These are phyloP conservation scores for Pseudochaenichthys georgianus DNA, from an alignment of 2,797 vertebrate genomes.

Conservation along the genomic window DNA sequence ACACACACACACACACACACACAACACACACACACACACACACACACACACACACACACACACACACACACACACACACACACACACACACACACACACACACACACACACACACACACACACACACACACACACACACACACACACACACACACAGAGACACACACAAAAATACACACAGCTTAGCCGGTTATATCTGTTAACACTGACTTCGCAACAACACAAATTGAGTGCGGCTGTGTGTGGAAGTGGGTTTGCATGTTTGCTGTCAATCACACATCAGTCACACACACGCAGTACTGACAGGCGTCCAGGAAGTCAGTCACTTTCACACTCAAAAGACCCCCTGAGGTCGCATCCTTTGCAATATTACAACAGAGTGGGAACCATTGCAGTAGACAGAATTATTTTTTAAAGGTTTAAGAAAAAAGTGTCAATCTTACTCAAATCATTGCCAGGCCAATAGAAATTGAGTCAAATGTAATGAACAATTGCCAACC, in stretches of 20 bases:
- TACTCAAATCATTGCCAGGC: neutral
- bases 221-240: slow-evolving; percentile 5
- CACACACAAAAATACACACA: slow-evolving; percentile 34
- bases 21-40: no score
- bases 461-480: neutral
- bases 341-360: slow-evolving; percentile 11
- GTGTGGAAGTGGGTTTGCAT: slow-evolving; percentile 33
- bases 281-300: slow-evolving; percentile 20
- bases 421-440: neutral
- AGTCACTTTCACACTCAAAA: slow-evolving; percentile 22
- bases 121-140: slow-evolving; percentile 5
- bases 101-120: no score
- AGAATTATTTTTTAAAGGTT: no score
- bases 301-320: slow-evolving; percentile 48
- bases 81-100: no score
- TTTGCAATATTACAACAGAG: neutral
- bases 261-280: slow-evolving; percentile 48
- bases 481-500: neutral
- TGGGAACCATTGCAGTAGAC: neutral
- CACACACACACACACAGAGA: slow-evolving; percentile 10
- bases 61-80: no score
- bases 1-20: neutral
- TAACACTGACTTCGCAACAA: slow-evolving; percentile 28
- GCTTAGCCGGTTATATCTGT: slow-evolving; percentile 39
- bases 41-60: no score